phyloP scores from a whole-genome alignment of 2,888 invertebrate species.

The Romanomermis culicivorax region DNA sequence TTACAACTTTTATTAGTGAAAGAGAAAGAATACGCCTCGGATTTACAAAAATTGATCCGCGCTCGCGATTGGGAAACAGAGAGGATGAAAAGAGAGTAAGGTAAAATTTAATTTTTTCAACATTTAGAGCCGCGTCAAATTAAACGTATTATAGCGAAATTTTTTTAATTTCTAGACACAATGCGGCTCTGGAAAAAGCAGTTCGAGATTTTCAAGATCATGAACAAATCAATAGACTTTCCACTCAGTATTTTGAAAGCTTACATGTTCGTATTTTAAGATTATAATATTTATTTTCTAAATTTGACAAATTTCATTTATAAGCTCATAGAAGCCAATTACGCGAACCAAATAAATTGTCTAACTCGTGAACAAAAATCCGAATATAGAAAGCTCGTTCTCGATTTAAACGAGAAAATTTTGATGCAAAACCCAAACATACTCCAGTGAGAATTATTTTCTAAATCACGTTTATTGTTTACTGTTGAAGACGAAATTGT shows the following conservation, averaged over 20 bases:
- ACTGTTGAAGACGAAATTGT: no score
- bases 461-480: no score
- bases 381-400: conserved; percentile 71
- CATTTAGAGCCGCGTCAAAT: neutral
- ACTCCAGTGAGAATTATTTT: no score
- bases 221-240: neutral
- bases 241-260: conserved; percentile 1
- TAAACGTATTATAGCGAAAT: no score
- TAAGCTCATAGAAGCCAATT: conserved; percentile 58
- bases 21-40: neutral
- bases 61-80: neutral
- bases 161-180: no score
- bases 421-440: no score
- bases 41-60: neutral
- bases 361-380: conserved; percentile 60
- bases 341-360: conserved; percentile 53
- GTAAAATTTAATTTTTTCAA: neutral
- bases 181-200: neutral
- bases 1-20: neutral
- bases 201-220: neutral
- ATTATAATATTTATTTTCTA: neutral
- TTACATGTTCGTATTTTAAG: neutral
- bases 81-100: neutral
- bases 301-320: conserved; percentile 38
- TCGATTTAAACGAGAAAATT: no score